phyloP scores from a whole-genome alignment of 2,113 vertebrate genomes.

The Pomatorhinus ruficollis region DNA sequence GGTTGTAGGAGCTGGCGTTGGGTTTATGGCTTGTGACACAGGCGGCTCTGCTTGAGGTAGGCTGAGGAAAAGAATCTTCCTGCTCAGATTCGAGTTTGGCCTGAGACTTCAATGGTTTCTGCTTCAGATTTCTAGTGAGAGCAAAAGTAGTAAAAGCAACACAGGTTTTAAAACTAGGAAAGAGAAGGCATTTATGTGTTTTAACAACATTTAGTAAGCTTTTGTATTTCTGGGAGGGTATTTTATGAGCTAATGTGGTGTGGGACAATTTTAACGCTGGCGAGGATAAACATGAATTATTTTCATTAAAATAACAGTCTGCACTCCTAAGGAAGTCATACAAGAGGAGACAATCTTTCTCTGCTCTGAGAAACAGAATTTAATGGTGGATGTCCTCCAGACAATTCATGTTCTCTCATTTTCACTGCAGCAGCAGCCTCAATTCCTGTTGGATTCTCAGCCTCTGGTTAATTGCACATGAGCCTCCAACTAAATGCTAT shows the following conservation, averaged over 20 bases:
- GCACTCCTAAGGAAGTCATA: background rate
- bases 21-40: slow-evolving; percentile 47
- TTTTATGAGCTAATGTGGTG: background rate
- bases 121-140: slow-evolving; percentile 76
- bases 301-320: background rate
- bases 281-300: background rate
- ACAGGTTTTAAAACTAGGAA: background rate
- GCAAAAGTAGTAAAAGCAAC: background rate
- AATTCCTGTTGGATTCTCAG: background rate
- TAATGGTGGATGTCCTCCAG: background rate
- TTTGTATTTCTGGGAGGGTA: background rate
- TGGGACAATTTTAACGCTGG: background rate
- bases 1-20: slow-evolving; percentile 13
- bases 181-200: background rate
- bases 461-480: background rate
- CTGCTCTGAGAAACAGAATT: background rate
- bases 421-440: background rate
- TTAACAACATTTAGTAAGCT: background rate
- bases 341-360: background rate
- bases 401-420: background rate
- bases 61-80: slow-evolving; percentile 76
- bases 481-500: background rate
- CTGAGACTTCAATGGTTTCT: slow-evolving; percentile 83
- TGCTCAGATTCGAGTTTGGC: slow-evolving; percentile 73
- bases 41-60: slow-evolving; percentile 86